Conservation (phyloP, 2,113 vertebrate genomes). For the Gopherus flavomarginatus region DNA sequence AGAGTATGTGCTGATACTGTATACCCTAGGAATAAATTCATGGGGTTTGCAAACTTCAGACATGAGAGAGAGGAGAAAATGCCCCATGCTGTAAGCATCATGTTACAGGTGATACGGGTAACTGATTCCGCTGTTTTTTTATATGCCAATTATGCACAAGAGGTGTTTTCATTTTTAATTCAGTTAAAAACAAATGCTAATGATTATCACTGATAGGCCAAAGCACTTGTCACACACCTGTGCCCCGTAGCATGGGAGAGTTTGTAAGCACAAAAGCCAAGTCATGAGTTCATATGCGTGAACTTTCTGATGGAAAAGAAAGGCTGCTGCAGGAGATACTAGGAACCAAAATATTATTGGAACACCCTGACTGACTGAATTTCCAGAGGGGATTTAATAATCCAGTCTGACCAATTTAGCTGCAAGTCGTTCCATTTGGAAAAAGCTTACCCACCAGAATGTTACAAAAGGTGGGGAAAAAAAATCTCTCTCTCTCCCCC, state of each 20-base stretch:
- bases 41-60: fast-evolving
- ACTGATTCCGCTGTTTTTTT: not conserved
- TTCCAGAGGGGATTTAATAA: fast-evolving
- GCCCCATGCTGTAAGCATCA: fast-evolving
- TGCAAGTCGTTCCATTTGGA: not conserved
- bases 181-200: not conserved
- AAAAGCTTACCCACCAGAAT: not conserved
- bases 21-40: not conserved
- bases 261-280: not conserved
- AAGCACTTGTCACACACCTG: not conserved
- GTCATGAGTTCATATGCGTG: not conserved
- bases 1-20: fast-evolving
- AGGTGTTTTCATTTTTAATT: fast-evolving
- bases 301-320: not conserved
- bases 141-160: not conserved
- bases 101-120: not conserved
- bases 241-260: not conserved
- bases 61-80: fast-evolving
- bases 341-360: fast-evolving
- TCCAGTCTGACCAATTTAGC: not conserved
- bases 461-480: not conserved
- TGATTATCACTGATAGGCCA: fast-evolving
- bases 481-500: not conserved
- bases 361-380: not conserved
- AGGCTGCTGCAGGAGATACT: not conserved